These are phyloP conservation scores for Clavelina lepadiformis DNA, from an alignment of 23 tunicate species.

Conservation along the genomic window DNA sequence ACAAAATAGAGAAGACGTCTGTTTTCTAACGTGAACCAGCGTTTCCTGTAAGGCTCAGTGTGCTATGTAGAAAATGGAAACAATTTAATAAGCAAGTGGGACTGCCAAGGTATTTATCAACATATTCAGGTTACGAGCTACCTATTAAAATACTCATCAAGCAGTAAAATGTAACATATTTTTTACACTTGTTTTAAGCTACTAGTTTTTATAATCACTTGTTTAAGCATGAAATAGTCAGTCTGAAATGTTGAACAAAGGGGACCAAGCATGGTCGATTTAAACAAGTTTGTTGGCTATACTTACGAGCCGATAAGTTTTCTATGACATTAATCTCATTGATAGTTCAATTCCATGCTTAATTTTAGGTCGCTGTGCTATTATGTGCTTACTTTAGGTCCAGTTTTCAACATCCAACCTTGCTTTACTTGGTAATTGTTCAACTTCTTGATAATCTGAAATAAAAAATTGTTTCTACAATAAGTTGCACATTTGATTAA, in stretches of 20 bases:
- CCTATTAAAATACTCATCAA: no score
- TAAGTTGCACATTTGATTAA: not conserved
- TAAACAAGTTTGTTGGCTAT: not conserved
- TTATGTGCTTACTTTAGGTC: conserved; percentile 69
- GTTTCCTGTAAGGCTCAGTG: conserved; percentile 80
- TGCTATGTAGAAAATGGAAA: conserved; percentile 42
- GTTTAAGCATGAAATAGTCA: no score
- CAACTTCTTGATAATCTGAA: conserved; percentile 41
- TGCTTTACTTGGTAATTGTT: conserved; percentile 65
- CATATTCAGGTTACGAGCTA: no score
- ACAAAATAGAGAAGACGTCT: conserved; percentile 68
- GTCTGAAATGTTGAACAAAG: no score
- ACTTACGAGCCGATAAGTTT: conserved; percentile 4
- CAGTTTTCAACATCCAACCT: conserved; percentile 94
- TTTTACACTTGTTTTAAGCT: no score
- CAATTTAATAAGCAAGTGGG: not conserved
- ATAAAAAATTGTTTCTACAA: not conserved
- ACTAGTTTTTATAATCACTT: no score
- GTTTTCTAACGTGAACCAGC: conserved; percentile 85
- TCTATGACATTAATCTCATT: no score
- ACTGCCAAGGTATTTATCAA: no score
- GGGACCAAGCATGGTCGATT: no score
- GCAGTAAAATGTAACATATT: no score
- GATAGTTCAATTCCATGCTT: no score
- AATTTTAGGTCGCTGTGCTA: not conserved